phyloP scores from a whole-genome alignment of 2,113 vertebrate genomes.

The Bos javanicus region DNA sequence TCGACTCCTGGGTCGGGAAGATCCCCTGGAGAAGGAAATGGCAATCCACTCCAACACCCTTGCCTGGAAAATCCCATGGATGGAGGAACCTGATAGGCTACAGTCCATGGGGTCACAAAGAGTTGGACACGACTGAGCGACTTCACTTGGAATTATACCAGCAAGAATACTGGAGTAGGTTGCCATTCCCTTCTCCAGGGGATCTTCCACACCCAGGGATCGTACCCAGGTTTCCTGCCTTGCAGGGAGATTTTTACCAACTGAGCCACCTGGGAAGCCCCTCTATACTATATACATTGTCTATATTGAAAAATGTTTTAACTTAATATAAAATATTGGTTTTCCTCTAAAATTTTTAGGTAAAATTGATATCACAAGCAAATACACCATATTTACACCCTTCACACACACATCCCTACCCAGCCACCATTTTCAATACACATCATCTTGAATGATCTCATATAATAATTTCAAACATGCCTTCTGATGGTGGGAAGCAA shows the following conservation, averaged over 20 bases:
- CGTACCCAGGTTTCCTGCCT: background rate
- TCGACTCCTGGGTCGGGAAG: too few species aligned
- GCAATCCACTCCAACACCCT: too few species aligned
- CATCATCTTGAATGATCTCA: background rate
- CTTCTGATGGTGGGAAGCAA: background rate
- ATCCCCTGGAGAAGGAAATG: too few species aligned
- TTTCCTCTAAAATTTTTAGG: background rate
- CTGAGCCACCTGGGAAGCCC: background rate
- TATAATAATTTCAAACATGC: background rate
- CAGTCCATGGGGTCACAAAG: too few species aligned
- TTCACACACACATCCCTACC: background rate
- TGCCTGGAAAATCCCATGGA: too few species aligned
- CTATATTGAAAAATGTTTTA: background rate
- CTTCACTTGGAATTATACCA: background rate
- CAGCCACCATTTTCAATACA: background rate
- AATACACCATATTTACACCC: background rate
- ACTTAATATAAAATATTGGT: background rate
- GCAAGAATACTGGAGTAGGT: background rate
- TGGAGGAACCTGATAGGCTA: too few species aligned
- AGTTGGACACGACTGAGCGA: too few species aligned
- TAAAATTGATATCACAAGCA: background rate
- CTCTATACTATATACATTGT: background rate
- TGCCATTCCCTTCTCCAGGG: background rate
- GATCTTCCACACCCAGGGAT: background rate
- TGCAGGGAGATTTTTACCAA: background rate